These are phyloP conservation scores for Coracopsis vasa DNA, from an alignment of 2,113 vertebrate species.

Conservation along the genomic window DNA sequence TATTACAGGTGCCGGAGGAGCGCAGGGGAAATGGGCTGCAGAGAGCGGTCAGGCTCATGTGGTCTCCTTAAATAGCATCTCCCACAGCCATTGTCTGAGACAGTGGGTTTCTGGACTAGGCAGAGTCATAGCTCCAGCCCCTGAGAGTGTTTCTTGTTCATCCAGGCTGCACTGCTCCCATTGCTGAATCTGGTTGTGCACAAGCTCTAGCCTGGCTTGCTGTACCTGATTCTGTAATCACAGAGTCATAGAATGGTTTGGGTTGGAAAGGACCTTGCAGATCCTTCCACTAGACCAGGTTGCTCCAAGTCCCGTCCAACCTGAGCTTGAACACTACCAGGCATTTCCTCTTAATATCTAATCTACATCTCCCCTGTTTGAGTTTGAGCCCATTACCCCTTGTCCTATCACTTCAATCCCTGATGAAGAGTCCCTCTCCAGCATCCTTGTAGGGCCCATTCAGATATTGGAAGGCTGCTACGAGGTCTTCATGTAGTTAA, in stretches of 20 bases:
- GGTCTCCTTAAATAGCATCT: not conserved
- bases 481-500: not conserved
- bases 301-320: not conserved
- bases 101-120: not conserved
- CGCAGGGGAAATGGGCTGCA: not conserved
- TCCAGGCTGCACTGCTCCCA: not conserved
- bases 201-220: not conserved
- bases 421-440: not conserved
- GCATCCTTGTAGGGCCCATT: not conserved
- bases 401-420: not conserved
- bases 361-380: not conserved
- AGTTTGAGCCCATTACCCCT: not conserved
- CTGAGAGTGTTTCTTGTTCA: not conserved
- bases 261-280: not conserved
- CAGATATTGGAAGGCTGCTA: not conserved
- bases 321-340: not conserved
- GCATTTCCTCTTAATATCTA: not conserved
- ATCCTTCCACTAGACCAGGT: not conserved
- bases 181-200: not conserved
- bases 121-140: not conserved
- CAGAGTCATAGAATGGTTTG: not conserved
- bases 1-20: not conserved
- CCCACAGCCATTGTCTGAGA: not conserved
- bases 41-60: not conserved
- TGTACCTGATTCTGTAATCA: not conserved